Percentiles rank a stretch among this genome's conserved stretches.
These are phyloP conservation scores for Hyles vespertilio DNA, from an alignment of 1,140 invertebrate genomes.

Conservation along the genomic window DNA sequence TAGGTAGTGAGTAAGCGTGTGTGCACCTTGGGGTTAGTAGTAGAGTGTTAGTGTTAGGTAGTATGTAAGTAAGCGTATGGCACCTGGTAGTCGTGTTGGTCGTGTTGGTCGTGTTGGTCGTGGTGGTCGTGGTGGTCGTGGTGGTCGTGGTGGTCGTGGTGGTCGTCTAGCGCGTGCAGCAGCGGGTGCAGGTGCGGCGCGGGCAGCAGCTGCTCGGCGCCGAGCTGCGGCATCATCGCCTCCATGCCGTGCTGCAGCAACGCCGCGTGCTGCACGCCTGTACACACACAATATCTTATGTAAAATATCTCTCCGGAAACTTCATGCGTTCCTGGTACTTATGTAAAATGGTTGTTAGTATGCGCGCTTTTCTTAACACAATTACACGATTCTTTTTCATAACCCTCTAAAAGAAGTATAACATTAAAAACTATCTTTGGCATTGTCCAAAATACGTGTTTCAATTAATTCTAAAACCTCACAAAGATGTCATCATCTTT, in stretches of 20 bases:
- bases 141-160: slow-evolving; percentile 55
- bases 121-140: slow-evolving; percentile 21
- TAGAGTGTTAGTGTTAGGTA: too few species aligned
- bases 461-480: too few species aligned
- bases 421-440: too few species aligned
- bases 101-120: slow-evolving; percentile 33
- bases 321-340: too few species aligned
- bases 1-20: too few species aligned
- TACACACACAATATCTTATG: neutral
- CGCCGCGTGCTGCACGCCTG: slow-evolving; percentile 35
- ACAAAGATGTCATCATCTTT: too few species aligned
- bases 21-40: too few species aligned
- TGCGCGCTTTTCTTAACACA: too few species aligned
- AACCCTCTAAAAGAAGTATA: too few species aligned
- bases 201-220: slow-evolving; percentile 45
- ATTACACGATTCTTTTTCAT: too few species aligned
- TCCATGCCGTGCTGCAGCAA: slow-evolving; percentile 56
- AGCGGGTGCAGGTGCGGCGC: slow-evolving; percentile 40
- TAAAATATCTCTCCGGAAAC: neutral
- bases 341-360: too few species aligned
- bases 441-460: too few species aligned
- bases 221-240: slow-evolving; percentile 75
- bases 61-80: neutral
- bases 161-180: slow-evolving; percentile 43
- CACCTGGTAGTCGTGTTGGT: slow-evolving; percentile 20